A percentile compares a stretch with the other conserved stretches of the same genome.
Evolutionary conservation across 2,113 vertebrate genomes (phyloP).

Genomic region (Salminus brasiliensis): DNA sequence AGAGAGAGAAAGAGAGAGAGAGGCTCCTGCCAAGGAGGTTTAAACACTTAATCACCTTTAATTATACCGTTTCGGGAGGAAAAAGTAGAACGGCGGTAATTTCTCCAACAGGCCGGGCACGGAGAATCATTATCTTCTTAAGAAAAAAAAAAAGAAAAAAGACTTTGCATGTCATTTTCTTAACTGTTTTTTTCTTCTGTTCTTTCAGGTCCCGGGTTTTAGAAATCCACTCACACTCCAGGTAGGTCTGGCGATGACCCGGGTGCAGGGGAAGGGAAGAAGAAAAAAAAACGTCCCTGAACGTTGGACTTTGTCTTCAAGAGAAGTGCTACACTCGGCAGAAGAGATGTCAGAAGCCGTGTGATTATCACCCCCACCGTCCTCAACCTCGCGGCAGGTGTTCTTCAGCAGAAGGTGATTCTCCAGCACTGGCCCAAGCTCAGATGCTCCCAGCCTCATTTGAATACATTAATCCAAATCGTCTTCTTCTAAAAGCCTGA

Average conservation of each 20-base stretch:
- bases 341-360: constrained; percentile 55
- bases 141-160: background rate
- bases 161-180: constrained; percentile 4
- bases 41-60: constrained; percentile 63
- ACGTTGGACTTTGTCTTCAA: constrained; percentile 37
- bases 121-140: constrained; percentile 33
- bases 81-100: constrained; percentile 47
- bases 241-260: background rate
- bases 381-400: constrained; percentile 33
- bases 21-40: constrained; percentile 50
- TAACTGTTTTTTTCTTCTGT: background rate
- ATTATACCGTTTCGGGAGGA: constrained; percentile 54
- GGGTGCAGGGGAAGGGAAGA: background rate
- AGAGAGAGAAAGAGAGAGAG: constrained; percentile 26
- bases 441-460: constrained; percentile 21
- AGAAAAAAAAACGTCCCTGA: constrained; percentile 33
- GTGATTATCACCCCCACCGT: constrained; percentile 38
- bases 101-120: constrained; percentile 27
- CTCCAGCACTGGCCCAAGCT: background rate
- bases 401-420: constrained; percentile 18
- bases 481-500: constrained; percentile 4
- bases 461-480: constrained; percentile 38
- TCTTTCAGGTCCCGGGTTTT: background rate
- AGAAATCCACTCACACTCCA: constrained; percentile 46
- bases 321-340: constrained; percentile 52